Conservation (phyloP, 1,140 invertebrate species). For the Psilanteris sp. region DNA sequence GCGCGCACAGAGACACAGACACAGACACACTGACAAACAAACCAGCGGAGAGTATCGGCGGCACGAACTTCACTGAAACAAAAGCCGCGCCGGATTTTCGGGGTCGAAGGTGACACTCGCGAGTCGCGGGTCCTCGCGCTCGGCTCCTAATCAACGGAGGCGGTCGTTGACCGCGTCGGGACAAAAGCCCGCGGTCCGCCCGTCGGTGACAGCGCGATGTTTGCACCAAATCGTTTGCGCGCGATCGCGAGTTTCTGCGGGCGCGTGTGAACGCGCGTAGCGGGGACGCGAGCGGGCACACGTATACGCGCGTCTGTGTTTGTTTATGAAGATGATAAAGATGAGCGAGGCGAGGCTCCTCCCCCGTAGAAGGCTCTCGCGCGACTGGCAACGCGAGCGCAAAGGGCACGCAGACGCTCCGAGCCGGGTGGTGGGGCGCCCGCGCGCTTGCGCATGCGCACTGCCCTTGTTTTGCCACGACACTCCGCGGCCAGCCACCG, state of each 20-base stretch:
- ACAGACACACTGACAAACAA: constrained; percentile 4
- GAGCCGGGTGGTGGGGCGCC: constrained; percentile 4
- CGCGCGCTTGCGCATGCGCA: constrained; percentile 70
- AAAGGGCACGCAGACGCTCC: constrained; percentile 63
- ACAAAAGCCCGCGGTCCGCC: constrained; percentile 4
- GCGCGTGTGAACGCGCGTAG: too few relatives aligned
- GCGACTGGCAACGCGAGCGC: constrained; percentile 77
- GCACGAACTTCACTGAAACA: constrained; percentile 20
- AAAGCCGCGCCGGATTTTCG: constrained; percentile 2
- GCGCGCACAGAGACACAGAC: constrained; percentile 25
- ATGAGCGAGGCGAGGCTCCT: constrained; percentile 64
- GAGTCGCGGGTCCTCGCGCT: too few relatives aligned
- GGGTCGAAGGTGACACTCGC: not conserved
- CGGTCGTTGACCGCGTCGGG: constrained; percentile 24
- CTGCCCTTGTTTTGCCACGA: constrained; percentile 73
- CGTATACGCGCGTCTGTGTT: constrained; percentile 39
- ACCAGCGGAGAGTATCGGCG: not conserved
- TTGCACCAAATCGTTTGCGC: not conserved
- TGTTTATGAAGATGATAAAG: constrained; percentile 61
- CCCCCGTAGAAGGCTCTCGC: constrained; percentile 77
- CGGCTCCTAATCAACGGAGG: constrained; percentile 29
- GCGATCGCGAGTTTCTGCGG: not conserved
- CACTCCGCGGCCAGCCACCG: constrained; percentile 69
- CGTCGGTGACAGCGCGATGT: constrained; percentile 64
- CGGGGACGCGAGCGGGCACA: too few relatives aligned